These are phyloP conservation scores for Dipus sagitta DNA, from an alignment of 2,797 vertebrate species.

Conservation along the genomic window DNA sequence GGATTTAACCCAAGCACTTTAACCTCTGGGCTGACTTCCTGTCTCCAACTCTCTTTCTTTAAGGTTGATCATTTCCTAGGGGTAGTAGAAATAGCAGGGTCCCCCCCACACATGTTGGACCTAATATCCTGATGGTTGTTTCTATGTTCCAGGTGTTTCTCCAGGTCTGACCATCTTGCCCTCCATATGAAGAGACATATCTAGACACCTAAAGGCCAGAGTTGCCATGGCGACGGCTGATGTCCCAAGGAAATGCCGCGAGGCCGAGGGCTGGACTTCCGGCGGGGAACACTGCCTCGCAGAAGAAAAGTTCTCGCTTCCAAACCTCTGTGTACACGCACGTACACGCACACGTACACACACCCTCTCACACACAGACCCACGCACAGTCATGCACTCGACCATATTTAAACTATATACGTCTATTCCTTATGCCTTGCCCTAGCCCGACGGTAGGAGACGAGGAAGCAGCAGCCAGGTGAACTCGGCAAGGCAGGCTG, in stretches of 20 bases:
- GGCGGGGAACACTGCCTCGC: slow-evolving; percentile 85
- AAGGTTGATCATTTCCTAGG: neutral
- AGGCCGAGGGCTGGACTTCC: slow-evolving; percentile 86
- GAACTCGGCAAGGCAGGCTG: slow-evolving; percentile 87
- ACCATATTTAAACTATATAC: slow-evolving; percentile 87
- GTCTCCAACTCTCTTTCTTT: neutral
- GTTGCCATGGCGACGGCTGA: slow-evolving; percentile 77
- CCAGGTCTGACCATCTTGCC: slow-evolving; percentile 98
- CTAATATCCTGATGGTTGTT: slow-evolving; percentile 75
- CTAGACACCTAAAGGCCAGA: slow-evolving; percentile 86
- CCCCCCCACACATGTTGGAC: neutral
- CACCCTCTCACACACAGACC: slow-evolving; percentile 62
- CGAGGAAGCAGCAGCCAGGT: slow-evolving; percentile 80
- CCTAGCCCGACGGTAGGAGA: slow-evolving; percentile 87
- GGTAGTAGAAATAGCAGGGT: neutral
- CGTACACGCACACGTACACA: slow-evolving; percentile 58
- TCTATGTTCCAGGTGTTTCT: slow-evolving; percentile 96
- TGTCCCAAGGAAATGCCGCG: slow-evolving; percentile 82
- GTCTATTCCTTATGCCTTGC: slow-evolving; percentile 91
- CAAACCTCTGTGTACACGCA: slow-evolving; percentile 88
- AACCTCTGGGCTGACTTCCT: neutral
- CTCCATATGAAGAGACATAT: slow-evolving; percentile 99
- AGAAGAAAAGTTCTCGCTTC: slow-evolving; percentile 87
- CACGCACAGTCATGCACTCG: slow-evolving; percentile 88
- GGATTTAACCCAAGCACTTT: neutral